Conservation (phyloP, 2,888 invertebrate species). For the Agrypnus murinus region DNA sequence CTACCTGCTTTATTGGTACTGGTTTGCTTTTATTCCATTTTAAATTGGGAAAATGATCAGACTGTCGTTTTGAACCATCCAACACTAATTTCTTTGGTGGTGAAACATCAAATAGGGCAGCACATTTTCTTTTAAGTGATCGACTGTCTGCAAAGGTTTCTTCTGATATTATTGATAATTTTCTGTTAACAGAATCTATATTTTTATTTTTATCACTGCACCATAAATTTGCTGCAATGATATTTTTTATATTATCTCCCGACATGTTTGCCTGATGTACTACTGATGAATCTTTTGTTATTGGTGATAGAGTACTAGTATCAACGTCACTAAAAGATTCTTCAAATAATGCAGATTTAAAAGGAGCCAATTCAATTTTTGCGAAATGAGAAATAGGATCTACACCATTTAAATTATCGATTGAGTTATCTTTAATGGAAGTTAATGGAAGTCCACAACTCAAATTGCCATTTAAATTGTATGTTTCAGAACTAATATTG, state of each 20-base stretch:
- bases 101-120: conserved; percentile 48
- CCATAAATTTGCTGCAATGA: conserved; percentile 70
- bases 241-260: conserved; percentile 39
- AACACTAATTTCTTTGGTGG: conserved; percentile 55
- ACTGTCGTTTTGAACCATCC: conserved; percentile 30
- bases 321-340: not conserved
- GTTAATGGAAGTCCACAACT: conserved; percentile 62
- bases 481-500: conserved; percentile 73
- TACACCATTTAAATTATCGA: not conserved
- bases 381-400: not conserved
- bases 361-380: not conserved
- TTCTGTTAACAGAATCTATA: no score
- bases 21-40: conserved; percentile 41
- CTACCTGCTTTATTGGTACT: not conserved
- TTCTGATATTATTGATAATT: no score
- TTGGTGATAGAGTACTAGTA: conserved; percentile 10
- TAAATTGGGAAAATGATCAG: conserved; percentile 22
- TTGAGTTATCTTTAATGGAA: conserved; percentile 52
- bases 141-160: no score
- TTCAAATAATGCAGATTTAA: not conserved
- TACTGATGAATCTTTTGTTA: not conserved
- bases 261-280: conserved; percentile 11
- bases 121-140: conserved; percentile 58
- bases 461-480: conserved; percentile 70
- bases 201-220: conserved; percentile 60